Percentiles rank a stretch among this genome's conserved stretches.
phyloP scores from a whole-genome alignment of 2,113 vertebrate genomes.

The Ciconia maguari region DNA sequence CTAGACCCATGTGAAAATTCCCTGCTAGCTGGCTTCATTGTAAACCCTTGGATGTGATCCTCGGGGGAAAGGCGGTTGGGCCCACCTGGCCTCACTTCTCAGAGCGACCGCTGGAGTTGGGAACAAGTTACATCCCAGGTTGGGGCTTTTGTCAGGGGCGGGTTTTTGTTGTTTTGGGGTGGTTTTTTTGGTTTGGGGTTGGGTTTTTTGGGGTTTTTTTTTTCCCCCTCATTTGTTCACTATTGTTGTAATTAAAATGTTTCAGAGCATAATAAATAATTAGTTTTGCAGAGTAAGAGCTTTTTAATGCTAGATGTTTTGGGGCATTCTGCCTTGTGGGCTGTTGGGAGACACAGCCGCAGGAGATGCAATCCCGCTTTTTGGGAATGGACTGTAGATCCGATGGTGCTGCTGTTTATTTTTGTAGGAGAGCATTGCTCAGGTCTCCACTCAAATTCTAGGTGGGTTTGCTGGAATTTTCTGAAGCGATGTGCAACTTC shows the following conservation, averaged over 20 bases:
- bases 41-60: not conserved
- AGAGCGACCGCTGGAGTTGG: not conserved
- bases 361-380: not conserved
- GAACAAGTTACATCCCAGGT: not conserved
- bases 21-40: not conserved
- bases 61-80: not conserved
- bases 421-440: not conserved
- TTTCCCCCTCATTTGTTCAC: not conserved
- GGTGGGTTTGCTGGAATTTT: not conserved
- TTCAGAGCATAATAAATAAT: not conserved
- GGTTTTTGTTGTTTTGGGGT: too few species aligned
- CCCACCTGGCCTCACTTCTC: constrained; percentile 19
- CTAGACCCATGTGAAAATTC: constrained; percentile 57
- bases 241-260: not conserved
- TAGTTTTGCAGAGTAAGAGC: not conserved
- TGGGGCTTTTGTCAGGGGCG: not conserved
- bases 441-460: not conserved
- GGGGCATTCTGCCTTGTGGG: not conserved
- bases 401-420: not conserved
- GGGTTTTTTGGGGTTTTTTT: not conserved
- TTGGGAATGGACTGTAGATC: not conserved
- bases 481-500: not conserved
- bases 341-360: not conserved
- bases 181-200: too few species aligned
- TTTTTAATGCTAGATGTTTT: not conserved